Conservation (phyloP, 2,888 invertebrate genomes). For the Seira sanloemensis region DNA sequence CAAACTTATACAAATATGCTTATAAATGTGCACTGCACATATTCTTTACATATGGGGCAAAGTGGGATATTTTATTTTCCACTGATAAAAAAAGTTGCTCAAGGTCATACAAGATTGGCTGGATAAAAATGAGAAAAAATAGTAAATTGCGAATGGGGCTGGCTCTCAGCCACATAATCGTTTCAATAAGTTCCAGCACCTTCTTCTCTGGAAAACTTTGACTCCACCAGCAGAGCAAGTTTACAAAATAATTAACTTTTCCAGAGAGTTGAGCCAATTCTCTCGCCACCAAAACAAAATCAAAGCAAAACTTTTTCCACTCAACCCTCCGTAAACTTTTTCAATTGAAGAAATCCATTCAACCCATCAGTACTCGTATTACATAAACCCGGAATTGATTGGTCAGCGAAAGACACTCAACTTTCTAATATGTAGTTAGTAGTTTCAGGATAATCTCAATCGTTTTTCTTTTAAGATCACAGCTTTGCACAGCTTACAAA, state of each 20-base stretch:
- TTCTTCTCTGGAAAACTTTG: background rate
- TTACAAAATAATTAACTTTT: background rate
- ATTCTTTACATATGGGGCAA: no score
- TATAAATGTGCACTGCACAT: background rate
- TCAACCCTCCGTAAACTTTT: no score
- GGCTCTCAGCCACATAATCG: background rate
- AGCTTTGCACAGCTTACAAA: no score
- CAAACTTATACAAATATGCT: no score
- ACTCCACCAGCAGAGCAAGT: background rate
- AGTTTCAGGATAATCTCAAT: no score
- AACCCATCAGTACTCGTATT: no score
- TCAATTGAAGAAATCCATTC: no score
- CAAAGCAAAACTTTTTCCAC: background rate
- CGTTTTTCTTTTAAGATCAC: no score
- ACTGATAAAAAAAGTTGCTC: slow-evolving; percentile 13
- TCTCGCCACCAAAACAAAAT: background rate
- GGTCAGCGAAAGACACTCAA: no score
- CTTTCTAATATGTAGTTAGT: no score
- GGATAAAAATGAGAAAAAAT: background rate
- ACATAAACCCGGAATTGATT: no score
- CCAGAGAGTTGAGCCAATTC: background rate
- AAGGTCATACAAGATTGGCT: background rate
- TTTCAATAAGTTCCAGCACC: background rate
- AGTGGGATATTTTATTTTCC: background rate
- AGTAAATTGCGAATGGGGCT: background rate